These are phyloP conservation scores for Molossus alvarezi DNA, from an alignment of 2,797 vertebrate genomes.

Conservation along the genomic window DNA sequence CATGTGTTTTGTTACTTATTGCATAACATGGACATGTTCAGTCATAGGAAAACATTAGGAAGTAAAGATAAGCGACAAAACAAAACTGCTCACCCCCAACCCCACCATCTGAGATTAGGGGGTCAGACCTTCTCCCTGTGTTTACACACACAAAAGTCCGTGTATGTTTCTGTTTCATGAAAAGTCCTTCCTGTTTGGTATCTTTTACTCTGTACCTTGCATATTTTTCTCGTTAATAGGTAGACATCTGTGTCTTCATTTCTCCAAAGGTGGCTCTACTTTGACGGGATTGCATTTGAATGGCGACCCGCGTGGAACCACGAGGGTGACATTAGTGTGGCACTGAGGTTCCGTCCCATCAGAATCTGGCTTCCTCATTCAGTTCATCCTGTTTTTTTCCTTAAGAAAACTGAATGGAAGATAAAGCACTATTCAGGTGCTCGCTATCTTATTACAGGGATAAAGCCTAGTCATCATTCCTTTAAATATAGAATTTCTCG, in stretches of 20 bases:
- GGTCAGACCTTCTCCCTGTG: not conserved
- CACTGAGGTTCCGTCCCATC: not conserved
- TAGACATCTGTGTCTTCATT: not conserved
- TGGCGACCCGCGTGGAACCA: not conserved
- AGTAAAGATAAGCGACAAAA: not conserved
- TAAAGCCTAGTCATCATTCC: not conserved
- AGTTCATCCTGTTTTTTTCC: not conserved
- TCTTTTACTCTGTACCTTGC: not conserved
- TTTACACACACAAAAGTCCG: not conserved
- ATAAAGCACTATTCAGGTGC: not conserved
- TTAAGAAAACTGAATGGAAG: constrained; percentile 55
- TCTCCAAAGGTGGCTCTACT: not conserved
- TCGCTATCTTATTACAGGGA: not conserved
- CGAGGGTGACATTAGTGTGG: not conserved
- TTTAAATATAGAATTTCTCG: constrained; percentile 18
- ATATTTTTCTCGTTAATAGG: not conserved
- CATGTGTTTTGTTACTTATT: not conserved
- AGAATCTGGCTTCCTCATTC: not conserved
- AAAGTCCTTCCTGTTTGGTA: not conserved
- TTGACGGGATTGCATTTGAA: not conserved
- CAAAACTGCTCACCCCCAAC: not conserved
- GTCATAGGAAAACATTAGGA: not conserved
- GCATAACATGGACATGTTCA: rapidly evolving
- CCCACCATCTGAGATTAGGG: not conserved
- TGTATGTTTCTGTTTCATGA: not conserved